phyloP scores from a whole-genome alignment of 2,888 invertebrate species.

The Tenthredo scrophulariae region DNA sequence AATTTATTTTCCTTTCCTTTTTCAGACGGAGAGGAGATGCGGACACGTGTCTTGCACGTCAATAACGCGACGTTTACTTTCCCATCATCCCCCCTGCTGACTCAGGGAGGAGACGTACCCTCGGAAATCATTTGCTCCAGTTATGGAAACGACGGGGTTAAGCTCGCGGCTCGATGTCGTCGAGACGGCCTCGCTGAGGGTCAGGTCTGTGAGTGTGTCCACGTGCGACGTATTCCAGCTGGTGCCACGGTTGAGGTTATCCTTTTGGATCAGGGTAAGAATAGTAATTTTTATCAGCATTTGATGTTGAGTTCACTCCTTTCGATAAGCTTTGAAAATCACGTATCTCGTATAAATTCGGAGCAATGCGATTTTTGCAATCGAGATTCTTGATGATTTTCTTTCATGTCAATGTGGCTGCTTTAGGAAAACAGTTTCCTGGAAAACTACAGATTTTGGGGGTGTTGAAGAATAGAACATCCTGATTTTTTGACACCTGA shows the following conservation, averaged over 20 bases:
- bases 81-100: slow-evolving; percentile 88
- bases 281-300: slow-evolving; percentile 44
- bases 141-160: slow-evolving; percentile 56
- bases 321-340: background rate
- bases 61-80: slow-evolving; percentile 89
- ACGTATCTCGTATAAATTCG: background rate
- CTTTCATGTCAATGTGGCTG: no score
- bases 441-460: no score
- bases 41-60: slow-evolving; percentile 77
- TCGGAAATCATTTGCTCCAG: slow-evolving; percentile 80
- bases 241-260: slow-evolving; percentile 87
- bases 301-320: background rate
- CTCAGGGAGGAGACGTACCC: slow-evolving; percentile 84
- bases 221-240: slow-evolving; percentile 84
- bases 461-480: no score
- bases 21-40: slow-evolving; percentile 81
- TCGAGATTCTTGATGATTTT: background rate
- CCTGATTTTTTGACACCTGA: no score
- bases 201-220: slow-evolving; percentile 85
- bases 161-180: slow-evolving; percentile 56
- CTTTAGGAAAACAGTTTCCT: no score
- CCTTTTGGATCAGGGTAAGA: slow-evolving; percentile 87
- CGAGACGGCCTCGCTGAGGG: slow-evolving; percentile 64
- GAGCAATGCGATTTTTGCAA: background rate
- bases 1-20: background rate